These are phyloP conservation scores for Ctenopoma multispine DNA, from an alignment of 2,797 vertebrate genomes.

Conservation along the genomic window DNA sequence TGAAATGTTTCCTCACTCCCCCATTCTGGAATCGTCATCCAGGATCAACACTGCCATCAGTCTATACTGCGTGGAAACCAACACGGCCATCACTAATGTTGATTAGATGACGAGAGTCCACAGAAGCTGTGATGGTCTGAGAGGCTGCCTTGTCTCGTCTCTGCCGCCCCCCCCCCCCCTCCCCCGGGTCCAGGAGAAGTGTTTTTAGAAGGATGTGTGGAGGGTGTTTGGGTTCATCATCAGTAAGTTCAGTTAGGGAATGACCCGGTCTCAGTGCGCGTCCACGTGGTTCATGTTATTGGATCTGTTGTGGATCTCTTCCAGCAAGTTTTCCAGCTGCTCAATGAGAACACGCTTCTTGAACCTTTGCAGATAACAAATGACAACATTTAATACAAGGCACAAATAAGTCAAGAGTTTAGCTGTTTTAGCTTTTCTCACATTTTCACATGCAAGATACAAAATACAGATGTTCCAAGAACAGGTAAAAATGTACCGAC, in stretches of 20 bases:
- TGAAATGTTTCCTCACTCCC: conserved; percentile 4
- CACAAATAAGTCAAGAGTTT: too few species aligned
- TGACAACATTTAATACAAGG: not conserved
- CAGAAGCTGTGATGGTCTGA: conserved; percentile 14
- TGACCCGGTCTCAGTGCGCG: conserved; percentile 62
- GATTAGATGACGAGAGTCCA: conserved; percentile 16
- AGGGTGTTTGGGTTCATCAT: conserved; percentile 17
- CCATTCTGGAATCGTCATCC: conserved; percentile 10
- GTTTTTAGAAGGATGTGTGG: not conserved
- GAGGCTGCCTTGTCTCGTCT: conserved; percentile 35
- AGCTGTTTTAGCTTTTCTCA: too few species aligned
- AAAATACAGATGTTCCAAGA: too few species aligned
- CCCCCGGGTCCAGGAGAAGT: not conserved
- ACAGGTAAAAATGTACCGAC: too few species aligned
- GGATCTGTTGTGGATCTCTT: conserved; percentile 94
- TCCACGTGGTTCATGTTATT: conserved; percentile 92
- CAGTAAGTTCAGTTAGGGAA: conserved; percentile 35
- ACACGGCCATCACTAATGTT: conserved; percentile 4
- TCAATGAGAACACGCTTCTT: conserved; percentile 97
- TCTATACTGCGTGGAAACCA: conserved; percentile 28
- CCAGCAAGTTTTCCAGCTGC: conserved; percentile 94
- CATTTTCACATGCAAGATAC: too few species aligned
- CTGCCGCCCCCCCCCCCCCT: not conserved
- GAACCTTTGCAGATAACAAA: conserved; percentile 85
- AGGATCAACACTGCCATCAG: conserved; percentile 31